Evolutionary conservation across 2,888 invertebrate genomes (phyloP).

Genomic region (Rhorus exstirpatorius): DNA sequence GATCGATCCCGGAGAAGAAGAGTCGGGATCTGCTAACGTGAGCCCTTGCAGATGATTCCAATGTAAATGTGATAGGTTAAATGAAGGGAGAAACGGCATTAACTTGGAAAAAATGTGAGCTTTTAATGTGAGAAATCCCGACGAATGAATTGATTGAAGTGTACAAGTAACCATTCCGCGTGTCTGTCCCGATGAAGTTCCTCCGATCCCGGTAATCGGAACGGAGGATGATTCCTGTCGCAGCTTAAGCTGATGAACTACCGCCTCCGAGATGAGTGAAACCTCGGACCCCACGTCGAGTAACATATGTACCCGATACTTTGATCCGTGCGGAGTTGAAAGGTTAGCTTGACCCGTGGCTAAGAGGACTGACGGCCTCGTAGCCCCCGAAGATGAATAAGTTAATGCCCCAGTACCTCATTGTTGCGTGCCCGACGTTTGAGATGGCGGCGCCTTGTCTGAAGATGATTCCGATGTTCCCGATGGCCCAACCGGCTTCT

Average conservation of each 20-base stretch:
- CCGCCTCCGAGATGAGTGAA: neutral
- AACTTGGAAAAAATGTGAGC: no score
- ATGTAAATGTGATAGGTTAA: neutral
- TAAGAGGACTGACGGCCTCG: conserved; percentile 6
- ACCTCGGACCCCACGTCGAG: neutral
- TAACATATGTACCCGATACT: neutral
- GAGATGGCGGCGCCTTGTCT: no score
- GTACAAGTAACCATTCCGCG: neutral
- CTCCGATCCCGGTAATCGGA: neutral
- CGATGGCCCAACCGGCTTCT: neutral
- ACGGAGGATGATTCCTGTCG: neutral
- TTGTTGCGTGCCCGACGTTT: neutral
- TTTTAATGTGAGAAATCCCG: neutral
- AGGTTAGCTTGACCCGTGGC: conserved; percentile 1
- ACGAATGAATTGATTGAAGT: neutral
- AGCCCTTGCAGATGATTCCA: conserved; percentile 48
- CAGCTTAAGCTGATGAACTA: neutral
- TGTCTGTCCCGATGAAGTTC: neutral
- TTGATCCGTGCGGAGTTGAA: no score
- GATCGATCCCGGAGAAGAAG: neutral
- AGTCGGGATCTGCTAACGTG: conserved; percentile 53
- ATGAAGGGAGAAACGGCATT: conserved; percentile 7
- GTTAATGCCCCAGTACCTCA: neutral
- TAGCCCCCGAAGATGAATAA: neutral
- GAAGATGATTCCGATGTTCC: neutral